phyloP scores from a whole-genome alignment of 23 tunicate species.

The Phallusia fumigata region DNA sequence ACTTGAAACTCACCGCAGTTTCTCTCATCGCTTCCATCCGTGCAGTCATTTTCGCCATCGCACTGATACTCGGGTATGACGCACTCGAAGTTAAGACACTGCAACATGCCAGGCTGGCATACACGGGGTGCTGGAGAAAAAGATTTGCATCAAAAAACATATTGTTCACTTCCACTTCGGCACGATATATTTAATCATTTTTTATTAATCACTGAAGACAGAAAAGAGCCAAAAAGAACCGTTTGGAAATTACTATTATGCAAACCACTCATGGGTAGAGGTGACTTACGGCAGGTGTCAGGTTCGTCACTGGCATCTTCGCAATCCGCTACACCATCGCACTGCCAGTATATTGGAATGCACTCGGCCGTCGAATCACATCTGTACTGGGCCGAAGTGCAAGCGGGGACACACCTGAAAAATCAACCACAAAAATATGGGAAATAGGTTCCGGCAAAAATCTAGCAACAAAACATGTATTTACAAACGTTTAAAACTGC shows the following conservation, averaged over 20 bases:
- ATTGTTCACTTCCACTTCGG: too few relatives aligned
- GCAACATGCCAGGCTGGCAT: constrained; percentile 61
- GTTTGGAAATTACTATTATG: neutral
- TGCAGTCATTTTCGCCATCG: constrained; percentile 69
- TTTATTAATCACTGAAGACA: too few relatives aligned
- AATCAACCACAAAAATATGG: too few relatives aligned
- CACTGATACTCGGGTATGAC: constrained; percentile 56
- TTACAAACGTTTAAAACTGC: too few relatives aligned
- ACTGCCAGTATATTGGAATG: constrained; percentile 77
- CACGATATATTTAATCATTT: too few relatives aligned
- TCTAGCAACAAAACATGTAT: too few relatives aligned
- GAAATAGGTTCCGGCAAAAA: too few relatives aligned
- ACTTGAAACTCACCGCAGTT: constrained; percentile 19
- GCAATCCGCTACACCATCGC: constrained; percentile 89
- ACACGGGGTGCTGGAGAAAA: constrained; percentile 54
- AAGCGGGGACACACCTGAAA: constrained; percentile 69
- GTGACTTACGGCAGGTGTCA: constrained; percentile 70
- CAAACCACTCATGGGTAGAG: neutral
- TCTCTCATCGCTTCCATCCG: constrained; percentile 72
- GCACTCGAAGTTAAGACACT: constrained; percentile 71
- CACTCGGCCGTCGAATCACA: constrained; percentile 81
- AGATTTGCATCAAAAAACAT: too few relatives aligned
- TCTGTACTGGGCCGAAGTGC: constrained; percentile 77
- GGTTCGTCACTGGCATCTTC: constrained; percentile 97
- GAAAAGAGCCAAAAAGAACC: too few relatives aligned